Evolutionary conservation across 1,140 invertebrate species (phyloP), one percentile per base, ranked within the genome.

Genomic region (Marisa cornuarietis): DNA sequence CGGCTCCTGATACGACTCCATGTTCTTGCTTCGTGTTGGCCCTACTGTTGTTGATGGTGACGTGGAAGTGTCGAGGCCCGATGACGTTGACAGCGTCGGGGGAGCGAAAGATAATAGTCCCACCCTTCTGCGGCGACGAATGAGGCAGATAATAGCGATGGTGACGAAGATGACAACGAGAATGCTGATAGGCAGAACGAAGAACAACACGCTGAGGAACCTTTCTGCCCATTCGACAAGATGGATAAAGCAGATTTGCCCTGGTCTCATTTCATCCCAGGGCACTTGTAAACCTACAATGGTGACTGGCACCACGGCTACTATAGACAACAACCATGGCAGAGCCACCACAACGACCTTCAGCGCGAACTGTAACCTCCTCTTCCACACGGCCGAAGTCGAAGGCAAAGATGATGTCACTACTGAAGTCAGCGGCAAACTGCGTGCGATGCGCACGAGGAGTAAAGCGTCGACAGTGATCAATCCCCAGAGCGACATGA

Each of bases 401-500:
- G 11, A 1, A 11, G 65, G 26, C 65, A 66, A 66, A 9, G 9
- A 6, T 10, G 26, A 68, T 11, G 26, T 24, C 65, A 68, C 10
- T 2, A 68, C 10, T 10, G 65, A 6, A 5, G 65, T 24, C 65
- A 68, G 26, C 65, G 54, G 54, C 54, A 8, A 58, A 18, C 16
- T 58, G 54, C 54, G 54, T 8, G 54, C 54, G 8, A 58, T 18
- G 11, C 42, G n/a, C n/a, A 49, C 51, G n/a, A 71, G 18, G 31
- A 31, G 51, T 9, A 49, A 22, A 22, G 51, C 51, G 71, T 71
- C 51, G n/a, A 71, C 49, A 0, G 5, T 49, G 20, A 79, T 51
- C 49, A 79, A 8, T 7, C 78, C 78, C 71, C 71, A 72, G 24
- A 66, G 22, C 13, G 61, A 51, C 13, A 79, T 58, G 31, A 79